Percentiles rank a stretch among this genome's conserved stretches.
Evolutionary conservation across 2,797 vertebrate species (phyloP).

Genomic region (Adrianichthys oophorus): DNA sequence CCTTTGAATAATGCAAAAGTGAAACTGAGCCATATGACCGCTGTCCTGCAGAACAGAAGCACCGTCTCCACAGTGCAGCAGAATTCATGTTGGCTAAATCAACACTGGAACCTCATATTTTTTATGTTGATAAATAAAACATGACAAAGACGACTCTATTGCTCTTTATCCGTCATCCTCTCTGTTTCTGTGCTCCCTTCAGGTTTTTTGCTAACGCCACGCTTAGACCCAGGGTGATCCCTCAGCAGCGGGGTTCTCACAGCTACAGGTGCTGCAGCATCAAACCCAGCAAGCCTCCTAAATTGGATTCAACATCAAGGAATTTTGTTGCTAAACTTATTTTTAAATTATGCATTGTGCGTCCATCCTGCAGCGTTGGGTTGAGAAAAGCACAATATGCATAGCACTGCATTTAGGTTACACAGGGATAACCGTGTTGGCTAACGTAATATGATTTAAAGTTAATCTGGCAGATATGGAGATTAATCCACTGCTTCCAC

Average conservation of each 20-base stretch:
- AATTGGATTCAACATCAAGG: slow-evolving; percentile 13
- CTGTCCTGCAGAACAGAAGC: slow-evolving; percentile 46
- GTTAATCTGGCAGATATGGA: slow-evolving; percentile 14
- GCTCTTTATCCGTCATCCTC: slow-evolving; percentile 52
- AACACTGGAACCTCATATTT: slow-evolving; percentile 57
- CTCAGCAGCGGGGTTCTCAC: slow-evolving; percentile 18
- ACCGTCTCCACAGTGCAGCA: slow-evolving; percentile 29
- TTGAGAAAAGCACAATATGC: neutral
- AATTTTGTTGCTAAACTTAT: neutral
- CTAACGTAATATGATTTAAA: slow-evolving; percentile 5
- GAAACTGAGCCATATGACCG: slow-evolving; percentile 57
- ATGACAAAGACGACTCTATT: slow-evolving; percentile 60
- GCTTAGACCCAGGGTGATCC: slow-evolving; percentile 6
- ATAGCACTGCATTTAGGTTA: neutral
- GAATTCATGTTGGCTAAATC: slow-evolving; percentile 64
- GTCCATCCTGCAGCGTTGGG: neutral
- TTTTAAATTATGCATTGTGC: neutral
- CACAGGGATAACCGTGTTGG: slow-evolving; percentile 1
- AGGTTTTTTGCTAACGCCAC: slow-evolving; percentile 14
- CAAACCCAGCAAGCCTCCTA: neutral
- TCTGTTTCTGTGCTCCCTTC: slow-evolving; percentile 6
- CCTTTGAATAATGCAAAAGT: slow-evolving; percentile 68
- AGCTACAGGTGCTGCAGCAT: slow-evolving; percentile 12
- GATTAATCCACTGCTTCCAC: neutral
- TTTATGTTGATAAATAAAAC: slow-evolving; percentile 68